Evolutionary conservation across 1,140 invertebrate genomes (phyloP).

Genomic region (Drosophila sturtevanti): DNA sequence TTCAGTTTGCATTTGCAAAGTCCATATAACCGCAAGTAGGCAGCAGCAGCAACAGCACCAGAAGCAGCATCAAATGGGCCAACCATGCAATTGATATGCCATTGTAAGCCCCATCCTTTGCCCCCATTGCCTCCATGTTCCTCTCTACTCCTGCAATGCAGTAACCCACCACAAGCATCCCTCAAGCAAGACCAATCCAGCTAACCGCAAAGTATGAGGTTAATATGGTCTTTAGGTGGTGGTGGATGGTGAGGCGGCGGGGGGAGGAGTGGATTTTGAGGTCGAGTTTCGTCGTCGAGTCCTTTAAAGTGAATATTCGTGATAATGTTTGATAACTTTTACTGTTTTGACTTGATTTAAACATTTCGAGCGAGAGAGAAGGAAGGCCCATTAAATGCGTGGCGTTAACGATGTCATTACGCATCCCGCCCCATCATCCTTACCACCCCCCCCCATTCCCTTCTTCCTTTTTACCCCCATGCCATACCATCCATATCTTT

Average conservation of each 20-base stretch:
- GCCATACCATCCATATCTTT: background rate
- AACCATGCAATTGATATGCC: constrained; percentile 59
- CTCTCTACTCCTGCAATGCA: no score
- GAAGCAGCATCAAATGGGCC: constrained; percentile 54
- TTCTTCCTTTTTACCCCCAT: no score
- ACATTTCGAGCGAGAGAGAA: constrained; percentile 10
- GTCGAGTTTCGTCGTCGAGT: constrained; percentile 6
- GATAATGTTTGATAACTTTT: constrained; percentile 67
- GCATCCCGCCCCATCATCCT: constrained; percentile 29
- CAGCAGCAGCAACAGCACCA: no score
- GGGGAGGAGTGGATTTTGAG: background rate
- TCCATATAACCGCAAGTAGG: constrained; percentile 16
- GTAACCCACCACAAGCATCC: background rate
- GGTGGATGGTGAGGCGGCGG: background rate
- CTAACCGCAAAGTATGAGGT: constrained; percentile 69
- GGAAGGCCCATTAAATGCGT: constrained; percentile 59
- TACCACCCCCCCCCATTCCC: background rate
- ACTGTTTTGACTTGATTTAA: constrained; percentile 65
- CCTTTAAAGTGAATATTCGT: constrained; percentile 58
- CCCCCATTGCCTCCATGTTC: background rate
- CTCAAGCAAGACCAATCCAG: constrained; percentile 13
- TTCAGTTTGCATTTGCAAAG: constrained; percentile 53
- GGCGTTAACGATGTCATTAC: constrained; percentile 78
- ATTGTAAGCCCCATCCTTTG: background rate
- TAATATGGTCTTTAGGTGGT: constrained; percentile 39